phyloP scores from a whole-genome alignment of 2,113 vertebrate genomes.

The Tragelaphus imberbis region DNA sequence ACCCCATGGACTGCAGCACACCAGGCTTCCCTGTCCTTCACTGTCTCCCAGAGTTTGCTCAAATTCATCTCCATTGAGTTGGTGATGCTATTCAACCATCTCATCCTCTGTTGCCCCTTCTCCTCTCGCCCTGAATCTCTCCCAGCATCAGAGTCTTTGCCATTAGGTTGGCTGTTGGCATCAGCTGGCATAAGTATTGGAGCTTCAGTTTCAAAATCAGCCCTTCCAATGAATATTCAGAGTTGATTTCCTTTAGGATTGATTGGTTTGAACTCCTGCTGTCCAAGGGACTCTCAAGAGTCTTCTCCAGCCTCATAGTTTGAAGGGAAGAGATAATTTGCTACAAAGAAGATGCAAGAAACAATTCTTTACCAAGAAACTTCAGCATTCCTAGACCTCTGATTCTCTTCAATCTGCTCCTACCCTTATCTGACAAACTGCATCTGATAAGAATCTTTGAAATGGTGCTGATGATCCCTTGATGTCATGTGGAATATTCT shows the following conservation, averaged over 20 bases:
- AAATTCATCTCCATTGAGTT: neutral
- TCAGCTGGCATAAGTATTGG: neutral
- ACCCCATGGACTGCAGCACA: neutral
- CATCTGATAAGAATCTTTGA: neutral
- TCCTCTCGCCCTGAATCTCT: neutral
- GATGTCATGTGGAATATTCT: neutral
- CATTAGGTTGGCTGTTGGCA: fast-evolving
- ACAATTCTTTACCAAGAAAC: neutral
- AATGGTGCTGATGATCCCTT: neutral
- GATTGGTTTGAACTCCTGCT: neutral
- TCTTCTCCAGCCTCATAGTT: neutral
- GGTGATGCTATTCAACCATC: neutral
- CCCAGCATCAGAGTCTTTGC: neutral
- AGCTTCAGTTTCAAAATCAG: neutral
- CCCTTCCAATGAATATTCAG: neutral
- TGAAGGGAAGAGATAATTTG: neutral
- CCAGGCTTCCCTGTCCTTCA: neutral
- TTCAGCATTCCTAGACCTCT: neutral
- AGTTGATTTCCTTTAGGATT: neutral
- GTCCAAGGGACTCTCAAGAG: neutral
- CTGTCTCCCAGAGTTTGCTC: neutral
- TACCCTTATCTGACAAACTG: neutral
- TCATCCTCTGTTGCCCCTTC: neutral
- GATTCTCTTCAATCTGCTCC: neutral
- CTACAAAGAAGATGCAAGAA: neutral